Evolutionary conservation across 2,888 invertebrate species (phyloP).

Genomic region (Amiota communis): DNA sequence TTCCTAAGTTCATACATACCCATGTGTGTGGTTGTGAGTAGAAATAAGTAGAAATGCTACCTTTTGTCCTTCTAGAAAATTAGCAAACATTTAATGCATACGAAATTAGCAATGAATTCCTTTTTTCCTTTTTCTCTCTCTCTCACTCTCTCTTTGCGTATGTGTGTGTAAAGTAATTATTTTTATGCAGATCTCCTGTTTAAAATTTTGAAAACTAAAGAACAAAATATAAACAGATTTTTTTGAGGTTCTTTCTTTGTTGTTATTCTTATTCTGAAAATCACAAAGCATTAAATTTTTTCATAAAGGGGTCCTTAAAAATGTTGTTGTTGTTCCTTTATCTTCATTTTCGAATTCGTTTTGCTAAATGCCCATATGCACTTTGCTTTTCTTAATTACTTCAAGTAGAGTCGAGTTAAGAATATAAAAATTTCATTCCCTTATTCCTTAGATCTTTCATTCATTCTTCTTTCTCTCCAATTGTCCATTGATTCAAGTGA

Average conservation of each 20-base stretch:
- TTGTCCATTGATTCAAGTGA: no score
- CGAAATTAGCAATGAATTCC: no score
- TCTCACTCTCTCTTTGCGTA: no score
- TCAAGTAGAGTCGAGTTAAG: neutral
- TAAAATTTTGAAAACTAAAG: neutral
- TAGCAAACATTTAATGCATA: conserved; percentile 16
- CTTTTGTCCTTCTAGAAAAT: conserved; percentile 9
- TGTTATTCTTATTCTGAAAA: conserved; percentile 6
- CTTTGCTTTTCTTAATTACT: conserved; percentile 19
- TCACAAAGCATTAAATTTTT: conserved; percentile 26
- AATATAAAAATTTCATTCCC: no score
- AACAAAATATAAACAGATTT: no score
- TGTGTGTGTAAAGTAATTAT: conserved; percentile 3
- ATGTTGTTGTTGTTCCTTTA: no score
- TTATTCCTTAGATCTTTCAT: no score
- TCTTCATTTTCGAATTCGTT: neutral
- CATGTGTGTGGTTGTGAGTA: no score
- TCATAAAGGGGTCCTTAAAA: neutral
- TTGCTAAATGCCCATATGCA: conserved; percentile 18
- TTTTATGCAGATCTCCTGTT: conserved; percentile 14
- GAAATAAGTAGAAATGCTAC: neutral
- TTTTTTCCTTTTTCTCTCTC: no score
- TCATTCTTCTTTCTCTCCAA: no score
- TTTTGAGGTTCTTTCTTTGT: neutral
- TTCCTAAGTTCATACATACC: no score